phyloP scores from a whole-genome alignment of 2,797 vertebrate species.

The Hybognathus amarus region DNA sequence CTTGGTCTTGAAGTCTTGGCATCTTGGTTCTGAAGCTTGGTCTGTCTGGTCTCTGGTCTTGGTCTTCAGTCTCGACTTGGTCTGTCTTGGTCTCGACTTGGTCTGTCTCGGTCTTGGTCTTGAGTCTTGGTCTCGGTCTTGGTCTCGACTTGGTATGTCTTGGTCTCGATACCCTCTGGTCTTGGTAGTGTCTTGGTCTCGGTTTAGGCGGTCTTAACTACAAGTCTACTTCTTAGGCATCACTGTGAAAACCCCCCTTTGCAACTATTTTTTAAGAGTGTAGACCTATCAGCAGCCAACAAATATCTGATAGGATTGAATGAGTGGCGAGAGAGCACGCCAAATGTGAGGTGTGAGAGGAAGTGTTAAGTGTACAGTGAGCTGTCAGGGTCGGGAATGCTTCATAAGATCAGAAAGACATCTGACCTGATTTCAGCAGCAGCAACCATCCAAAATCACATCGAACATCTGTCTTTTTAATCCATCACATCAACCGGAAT shows the following conservation, averaged over 20 bases:
- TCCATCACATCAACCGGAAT: slow-evolving; percentile 50
- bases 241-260: not conserved
- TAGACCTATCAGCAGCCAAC: not conserved
- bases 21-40: too few species aligned
- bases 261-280: not conserved
- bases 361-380: slow-evolving; percentile 15
- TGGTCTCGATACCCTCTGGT: too few species aligned
- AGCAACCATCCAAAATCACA: slow-evolving; percentile 21
- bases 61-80: too few species aligned
- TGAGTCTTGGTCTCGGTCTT: too few species aligned
- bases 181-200: too few species aligned
- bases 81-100: too few species aligned
- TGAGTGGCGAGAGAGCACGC: not conserved
- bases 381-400: not conserved
- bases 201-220: too few species aligned
- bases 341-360: not conserved
- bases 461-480: not conserved
- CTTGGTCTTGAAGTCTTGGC: too few species aligned
- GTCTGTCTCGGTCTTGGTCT: too few species aligned
- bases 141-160: too few species aligned
- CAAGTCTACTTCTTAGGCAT: not conserved
- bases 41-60: too few species aligned
- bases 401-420: not conserved
- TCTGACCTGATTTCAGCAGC: slow-evolving; percentile 12
- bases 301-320: too few species aligned